These are phyloP conservation scores for Pampus argenteus DNA, from an alignment of 2,797 vertebrate genomes.

Conservation along the genomic window DNA sequence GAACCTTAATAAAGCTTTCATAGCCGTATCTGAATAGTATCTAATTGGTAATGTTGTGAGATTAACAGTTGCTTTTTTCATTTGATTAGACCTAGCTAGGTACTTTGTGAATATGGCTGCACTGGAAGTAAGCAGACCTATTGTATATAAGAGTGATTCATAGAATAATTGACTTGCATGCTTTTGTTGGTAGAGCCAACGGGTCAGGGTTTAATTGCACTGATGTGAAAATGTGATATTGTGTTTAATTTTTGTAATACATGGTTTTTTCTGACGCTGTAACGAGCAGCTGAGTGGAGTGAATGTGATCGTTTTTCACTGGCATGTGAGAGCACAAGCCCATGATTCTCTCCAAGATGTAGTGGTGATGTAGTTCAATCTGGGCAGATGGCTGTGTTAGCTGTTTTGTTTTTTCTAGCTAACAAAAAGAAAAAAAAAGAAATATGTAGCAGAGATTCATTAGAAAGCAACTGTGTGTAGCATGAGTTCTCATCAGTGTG, in stretches of 20 bases:
- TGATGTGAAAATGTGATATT: conserved; percentile 78
- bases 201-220: conserved; percentile 84
- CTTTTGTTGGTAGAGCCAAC: conserved; percentile 79
- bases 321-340: conserved; percentile 76
- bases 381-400: conserved; percentile 64
- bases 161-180: conserved; percentile 79
- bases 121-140: conserved; percentile 58
- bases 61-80: conserved; percentile 54
- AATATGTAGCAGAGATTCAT: conserved; percentile 80
- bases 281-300: conserved; percentile 69
- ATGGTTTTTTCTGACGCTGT: conserved; percentile 64
- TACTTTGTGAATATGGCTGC: conserved; percentile 67
- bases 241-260: conserved; percentile 74
- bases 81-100: conserved; percentile 58
- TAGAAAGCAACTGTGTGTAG: conserved; percentile 80
- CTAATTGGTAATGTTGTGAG: conserved; percentile 59
- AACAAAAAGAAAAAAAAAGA: conserved; percentile 51
- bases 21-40: conserved; percentile 54
- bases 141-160: conserved; percentile 76
- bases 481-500: conserved; percentile 77
- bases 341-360: conserved; percentile 60
- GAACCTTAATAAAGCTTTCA: conserved; percentile 60
- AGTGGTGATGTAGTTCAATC: conserved; percentile 58
- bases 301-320: conserved; percentile 71
- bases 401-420: conserved; percentile 34